phyloP scores from a whole-genome alignment of 2,113 vertebrate genomes.

The Trochalopteron elliotii region DNA sequence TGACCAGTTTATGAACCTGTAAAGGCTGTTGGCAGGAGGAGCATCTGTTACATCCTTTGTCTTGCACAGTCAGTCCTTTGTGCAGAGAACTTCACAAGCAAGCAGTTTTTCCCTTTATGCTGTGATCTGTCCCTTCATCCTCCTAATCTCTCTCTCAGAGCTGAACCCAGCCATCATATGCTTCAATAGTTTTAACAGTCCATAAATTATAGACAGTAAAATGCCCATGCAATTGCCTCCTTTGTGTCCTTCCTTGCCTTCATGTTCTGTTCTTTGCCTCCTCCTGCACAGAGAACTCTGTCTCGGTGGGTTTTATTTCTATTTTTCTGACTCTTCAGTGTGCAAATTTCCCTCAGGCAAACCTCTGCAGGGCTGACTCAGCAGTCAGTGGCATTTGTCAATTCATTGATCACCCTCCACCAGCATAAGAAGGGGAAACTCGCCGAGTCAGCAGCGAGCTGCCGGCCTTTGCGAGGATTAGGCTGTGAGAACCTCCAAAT shows the following conservation, averaged over 20 bases:
- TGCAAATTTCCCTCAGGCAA: conserved; percentile 10
- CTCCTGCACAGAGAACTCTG: background rate
- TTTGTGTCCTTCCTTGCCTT: background rate
- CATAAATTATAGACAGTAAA: conserved; percentile 24
- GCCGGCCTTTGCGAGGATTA: background rate
- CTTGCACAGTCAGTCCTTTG: background rate
- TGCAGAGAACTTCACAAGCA: background rate
- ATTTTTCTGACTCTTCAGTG: background rate
- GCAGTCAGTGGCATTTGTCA: conserved; percentile 60
- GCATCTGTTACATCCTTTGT: background rate
- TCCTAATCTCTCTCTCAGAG: background rate
- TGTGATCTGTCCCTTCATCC: background rate
- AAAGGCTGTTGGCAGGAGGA: background rate
- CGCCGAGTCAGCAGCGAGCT: conserved; percentile 38
- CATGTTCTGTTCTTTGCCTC: background rate
- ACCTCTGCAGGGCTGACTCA: conserved; percentile 47
- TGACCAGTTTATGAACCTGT: background rate
- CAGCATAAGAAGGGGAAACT: background rate
- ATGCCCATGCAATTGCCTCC: background rate
- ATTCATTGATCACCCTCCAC: conserved; percentile 52
- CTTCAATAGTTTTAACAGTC: conserved; percentile 6
- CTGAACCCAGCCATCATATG: background rate
- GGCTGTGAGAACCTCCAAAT: conserved; percentile 33
- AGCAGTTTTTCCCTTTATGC: background rate
- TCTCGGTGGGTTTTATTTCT: background rate